These are phyloP conservation scores for Acrocephalus arundinaceus DNA, from an alignment of 2,113 vertebrate genomes.

Conservation along the genomic window DNA sequence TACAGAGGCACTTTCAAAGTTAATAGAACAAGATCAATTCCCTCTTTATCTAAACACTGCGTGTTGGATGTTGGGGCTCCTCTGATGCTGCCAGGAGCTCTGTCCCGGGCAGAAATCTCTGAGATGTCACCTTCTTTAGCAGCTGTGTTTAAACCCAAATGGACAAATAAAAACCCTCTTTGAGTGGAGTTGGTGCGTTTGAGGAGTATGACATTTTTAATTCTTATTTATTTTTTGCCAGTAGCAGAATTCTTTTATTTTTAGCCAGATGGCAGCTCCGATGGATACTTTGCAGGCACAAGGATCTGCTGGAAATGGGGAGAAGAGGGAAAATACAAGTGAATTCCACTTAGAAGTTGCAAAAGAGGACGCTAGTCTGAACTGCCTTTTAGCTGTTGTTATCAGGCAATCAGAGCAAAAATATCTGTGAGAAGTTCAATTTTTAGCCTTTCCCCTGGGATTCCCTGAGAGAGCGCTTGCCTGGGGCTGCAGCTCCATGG, in stretches of 20 bases:
- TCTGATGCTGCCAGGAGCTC: background rate
- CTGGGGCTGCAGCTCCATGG: background rate
- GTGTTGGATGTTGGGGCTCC: background rate
- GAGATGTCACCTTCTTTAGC: background rate
- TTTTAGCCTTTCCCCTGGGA: background rate
- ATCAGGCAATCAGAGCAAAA: background rate
- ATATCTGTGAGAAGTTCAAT: rapidly evolving
- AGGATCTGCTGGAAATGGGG: background rate
- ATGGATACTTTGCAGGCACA: background rate
- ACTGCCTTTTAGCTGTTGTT: background rate
- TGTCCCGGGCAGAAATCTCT: background rate
- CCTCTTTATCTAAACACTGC: background rate
- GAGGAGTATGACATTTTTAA: background rate
- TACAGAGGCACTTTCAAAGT: slow-evolving; percentile 15
- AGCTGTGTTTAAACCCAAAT: background rate
- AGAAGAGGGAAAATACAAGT: background rate
- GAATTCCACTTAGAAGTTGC: background rate
- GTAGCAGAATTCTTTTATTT: background rate
- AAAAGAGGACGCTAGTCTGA: background rate
- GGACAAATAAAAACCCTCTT: background rate
- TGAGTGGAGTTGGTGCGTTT: too few relatives aligned
- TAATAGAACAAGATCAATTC: slow-evolving; percentile 8
- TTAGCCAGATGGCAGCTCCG: background rate
- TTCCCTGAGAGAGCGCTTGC: background rate
- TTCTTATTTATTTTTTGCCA: background rate